Conservation (phyloP, 2,888 invertebrate genomes). For the Hypercompe scribonia region DNA sequence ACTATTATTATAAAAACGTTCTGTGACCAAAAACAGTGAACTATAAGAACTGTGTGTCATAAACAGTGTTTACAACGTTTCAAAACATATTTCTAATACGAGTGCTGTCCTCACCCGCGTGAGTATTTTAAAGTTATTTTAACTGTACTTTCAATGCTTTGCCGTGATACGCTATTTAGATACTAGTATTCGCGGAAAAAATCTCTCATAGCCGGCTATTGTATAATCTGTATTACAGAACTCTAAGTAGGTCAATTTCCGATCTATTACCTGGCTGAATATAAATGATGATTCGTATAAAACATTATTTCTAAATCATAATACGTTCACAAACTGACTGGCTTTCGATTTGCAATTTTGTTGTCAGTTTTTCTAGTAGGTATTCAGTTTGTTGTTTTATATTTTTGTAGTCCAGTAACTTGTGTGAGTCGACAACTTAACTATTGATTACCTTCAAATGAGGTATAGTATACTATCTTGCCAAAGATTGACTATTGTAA, state of each 20-base stretch:
- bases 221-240: slow-evolving; percentile 58
- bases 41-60: slow-evolving; percentile 61
- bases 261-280: slow-evolving; percentile 53
- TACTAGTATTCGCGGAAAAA: slow-evolving; percentile 75
- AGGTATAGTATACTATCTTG: neutral
- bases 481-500: neutral
- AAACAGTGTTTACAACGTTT: slow-evolving; percentile 57
- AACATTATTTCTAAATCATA: slow-evolving; percentile 40
- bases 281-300: slow-evolving; percentile 43
- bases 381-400: slow-evolving; percentile 38
- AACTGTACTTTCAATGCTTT: slow-evolving; percentile 80
- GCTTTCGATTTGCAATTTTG: slow-evolving; percentile 43
- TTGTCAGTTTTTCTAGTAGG: slow-evolving; percentile 43
- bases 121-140: slow-evolving; percentile 79
- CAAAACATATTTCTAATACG: slow-evolving; percentile 65
- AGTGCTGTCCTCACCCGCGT: slow-evolving; percentile 67
- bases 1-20: slow-evolving; percentile 61
- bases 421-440: slow-evolving; percentile 4
- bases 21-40: slow-evolving; percentile 67
- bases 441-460: slow-evolving; percentile 5
- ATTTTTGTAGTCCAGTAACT: slow-evolving; percentile 23
- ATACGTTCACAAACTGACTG: slow-evolving; percentile 47
- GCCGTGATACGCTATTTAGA: slow-evolving; percentile 66
- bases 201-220: slow-evolving; percentile 42
- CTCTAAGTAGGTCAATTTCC: slow-evolving; percentile 64